Evolutionary conservation across 2,113 vertebrate species (phyloP).

Genomic region (Catharus bicknelli): DNA sequence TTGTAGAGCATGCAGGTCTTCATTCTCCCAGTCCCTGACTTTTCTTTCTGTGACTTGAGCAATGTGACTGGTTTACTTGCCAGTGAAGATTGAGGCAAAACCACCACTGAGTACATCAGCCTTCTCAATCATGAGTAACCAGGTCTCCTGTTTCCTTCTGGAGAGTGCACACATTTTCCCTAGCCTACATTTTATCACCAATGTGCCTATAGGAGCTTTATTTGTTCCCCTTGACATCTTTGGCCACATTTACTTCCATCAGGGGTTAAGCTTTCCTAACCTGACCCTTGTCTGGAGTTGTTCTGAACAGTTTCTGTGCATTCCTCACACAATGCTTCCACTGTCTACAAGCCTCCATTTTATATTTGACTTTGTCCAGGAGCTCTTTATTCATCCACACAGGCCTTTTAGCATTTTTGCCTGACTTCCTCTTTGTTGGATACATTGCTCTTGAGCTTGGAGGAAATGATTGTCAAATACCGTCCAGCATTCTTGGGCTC

Average conservation of each 20-base stretch:
- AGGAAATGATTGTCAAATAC: background rate
- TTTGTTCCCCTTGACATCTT: background rate
- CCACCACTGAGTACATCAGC: background rate
- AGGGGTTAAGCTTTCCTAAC: background rate
- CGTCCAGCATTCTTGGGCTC: background rate
- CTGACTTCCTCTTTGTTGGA: background rate
- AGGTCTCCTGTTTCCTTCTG: background rate
- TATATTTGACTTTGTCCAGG: background rate
- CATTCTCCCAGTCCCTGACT: background rate
- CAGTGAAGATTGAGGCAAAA: background rate
- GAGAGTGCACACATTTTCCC: background rate
- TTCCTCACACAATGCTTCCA: background rate
- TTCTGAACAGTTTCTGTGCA: background rate
- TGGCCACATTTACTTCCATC: background rate
- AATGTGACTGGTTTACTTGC: too few relatives aligned
- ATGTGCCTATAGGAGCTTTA: accelerated
- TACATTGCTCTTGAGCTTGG: background rate
- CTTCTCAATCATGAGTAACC: background rate
- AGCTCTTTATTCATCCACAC: background rate
- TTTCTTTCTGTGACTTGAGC: background rate
- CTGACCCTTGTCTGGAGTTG: background rate
- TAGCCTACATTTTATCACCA: background rate
- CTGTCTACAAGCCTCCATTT: background rate
- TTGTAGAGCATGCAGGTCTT: background rate
- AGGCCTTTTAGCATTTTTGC: background rate